Conservation (phyloP, 2,888 invertebrate genomes). For the Formica aserva region DNA sequence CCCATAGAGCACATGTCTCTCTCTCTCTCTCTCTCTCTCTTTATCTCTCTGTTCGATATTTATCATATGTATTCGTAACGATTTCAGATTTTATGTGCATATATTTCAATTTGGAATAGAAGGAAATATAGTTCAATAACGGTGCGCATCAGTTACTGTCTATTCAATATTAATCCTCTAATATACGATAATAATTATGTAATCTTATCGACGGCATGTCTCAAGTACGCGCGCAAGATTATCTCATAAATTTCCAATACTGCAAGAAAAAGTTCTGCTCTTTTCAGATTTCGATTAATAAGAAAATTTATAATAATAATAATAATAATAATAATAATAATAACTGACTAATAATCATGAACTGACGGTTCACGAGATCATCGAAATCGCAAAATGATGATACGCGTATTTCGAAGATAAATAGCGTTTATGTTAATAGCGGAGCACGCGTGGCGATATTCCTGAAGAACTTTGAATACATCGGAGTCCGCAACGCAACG, state of each 20-base stretch:
- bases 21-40: background rate
- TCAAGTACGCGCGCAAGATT: background rate
- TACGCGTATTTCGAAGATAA: constrained; percentile 1
- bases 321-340: too few relatives aligned
- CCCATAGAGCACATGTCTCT: background rate
- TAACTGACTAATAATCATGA: background rate
- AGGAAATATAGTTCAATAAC: background rate
- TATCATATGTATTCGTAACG: constrained; percentile 10
- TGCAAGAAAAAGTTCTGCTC: background rate
- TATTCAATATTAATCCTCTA: background rate
- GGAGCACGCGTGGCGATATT: constrained; percentile 4
- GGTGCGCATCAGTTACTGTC: too few relatives aligned
- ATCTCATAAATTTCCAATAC: background rate
- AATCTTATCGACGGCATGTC: background rate
- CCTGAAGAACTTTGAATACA: background rate
- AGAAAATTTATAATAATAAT: background rate
- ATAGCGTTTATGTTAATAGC: too few relatives aligned
- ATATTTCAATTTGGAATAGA: background rate
- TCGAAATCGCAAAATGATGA: constrained; percentile 8
- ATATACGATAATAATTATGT: background rate
- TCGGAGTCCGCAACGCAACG: background rate
- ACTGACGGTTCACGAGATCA: background rate
- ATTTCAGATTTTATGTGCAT: background rate
- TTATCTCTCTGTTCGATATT: background rate
- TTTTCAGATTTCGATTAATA: background rate